phyloP scores from a whole-genome alignment of 2,888 invertebrate genomes.

The Pachycephus smyrnensis region DNA sequence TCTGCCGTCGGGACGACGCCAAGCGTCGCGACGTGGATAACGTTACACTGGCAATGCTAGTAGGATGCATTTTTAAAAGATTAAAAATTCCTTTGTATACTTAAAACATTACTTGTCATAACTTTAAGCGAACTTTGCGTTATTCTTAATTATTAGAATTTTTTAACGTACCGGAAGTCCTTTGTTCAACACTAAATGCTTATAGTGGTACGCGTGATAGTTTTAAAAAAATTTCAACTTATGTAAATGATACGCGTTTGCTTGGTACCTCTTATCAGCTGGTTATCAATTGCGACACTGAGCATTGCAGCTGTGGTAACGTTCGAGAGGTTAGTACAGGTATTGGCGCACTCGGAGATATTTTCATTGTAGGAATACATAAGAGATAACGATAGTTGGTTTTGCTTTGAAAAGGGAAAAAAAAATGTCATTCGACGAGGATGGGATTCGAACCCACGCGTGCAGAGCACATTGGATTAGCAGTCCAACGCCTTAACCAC shows the following conservation, averaged over 20 bases:
- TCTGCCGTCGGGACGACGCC: not conserved
- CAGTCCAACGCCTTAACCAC: conserved; percentile 47
- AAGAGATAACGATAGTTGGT: not conserved
- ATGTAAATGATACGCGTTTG: not conserved
- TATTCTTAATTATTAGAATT: not conserved
- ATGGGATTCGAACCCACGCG: conserved; percentile 68
- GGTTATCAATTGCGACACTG: not conserved
- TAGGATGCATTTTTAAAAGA: not conserved
- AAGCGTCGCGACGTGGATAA: not conserved
- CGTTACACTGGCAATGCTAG: not conserved
- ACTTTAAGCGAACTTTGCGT: not conserved
- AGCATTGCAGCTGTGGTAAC: not conserved
- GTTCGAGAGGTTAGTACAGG: not conserved
- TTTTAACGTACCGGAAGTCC: not conserved
- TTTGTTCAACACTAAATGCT: no score
- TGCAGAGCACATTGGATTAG: conserved; percentile 69
- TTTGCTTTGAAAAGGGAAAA: not conserved
- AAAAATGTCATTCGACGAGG: conserved; percentile 54
- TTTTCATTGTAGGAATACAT: not conserved
- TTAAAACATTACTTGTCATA: not conserved
- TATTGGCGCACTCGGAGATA: not conserved
- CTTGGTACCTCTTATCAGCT: not conserved
- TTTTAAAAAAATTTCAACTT: not conserved
- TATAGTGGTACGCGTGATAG: no score
- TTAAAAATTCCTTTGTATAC: no score